Evolutionary conservation across 2,113 vertebrate genomes (phyloP), one percentile per base, ranked within the genome.

Genomic region (Oenanthe melanoleuca): DNA sequence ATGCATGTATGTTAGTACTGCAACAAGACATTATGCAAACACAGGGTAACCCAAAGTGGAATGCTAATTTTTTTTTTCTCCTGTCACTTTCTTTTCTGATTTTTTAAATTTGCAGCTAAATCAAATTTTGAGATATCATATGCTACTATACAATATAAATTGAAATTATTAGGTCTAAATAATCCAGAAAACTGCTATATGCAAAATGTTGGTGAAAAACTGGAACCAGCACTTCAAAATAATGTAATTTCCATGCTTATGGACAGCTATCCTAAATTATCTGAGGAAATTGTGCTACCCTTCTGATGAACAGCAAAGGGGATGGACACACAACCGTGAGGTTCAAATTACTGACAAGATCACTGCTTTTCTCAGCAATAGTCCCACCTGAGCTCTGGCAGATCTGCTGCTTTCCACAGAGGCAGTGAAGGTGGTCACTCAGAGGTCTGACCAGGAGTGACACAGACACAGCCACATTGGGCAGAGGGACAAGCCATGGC

Each of bases 381-480:
- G 45, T 17, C 34, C 38, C 53, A 66, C 3, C 79, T 59, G 26
- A 57, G 57, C 67, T 84, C 69, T 49, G n/a, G 44, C 25, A 77
- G 67, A 44, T 8, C 34, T 26, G 12, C 69, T 87, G 82, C 55
- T 50, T 65, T 75, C 67, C 0, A 2, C 19, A 25, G 86, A 21
- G 56, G 38, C 42, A 79, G 42, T 0, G 0, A 59, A 37, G 44
- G 53, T 12, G 34, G 34, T 31, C 11, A 1, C 47, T 56, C 26
- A n/a, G 63, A 63, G 49, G 37, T 10, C 34, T 26, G 47, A 24
- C 21, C 11, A 90, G 63, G 9, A 75, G 10, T 6, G 56, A 42
- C 44, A 45, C 1, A 2, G 26, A 52, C 3, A 45, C 1, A 2
- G 26, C 52, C 3, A 2, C 26, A 56, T 9, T 26, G 53, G 34